Conservation (phyloP, 2,888 invertebrate genomes). For the Chelonus formosanus region DNA sequence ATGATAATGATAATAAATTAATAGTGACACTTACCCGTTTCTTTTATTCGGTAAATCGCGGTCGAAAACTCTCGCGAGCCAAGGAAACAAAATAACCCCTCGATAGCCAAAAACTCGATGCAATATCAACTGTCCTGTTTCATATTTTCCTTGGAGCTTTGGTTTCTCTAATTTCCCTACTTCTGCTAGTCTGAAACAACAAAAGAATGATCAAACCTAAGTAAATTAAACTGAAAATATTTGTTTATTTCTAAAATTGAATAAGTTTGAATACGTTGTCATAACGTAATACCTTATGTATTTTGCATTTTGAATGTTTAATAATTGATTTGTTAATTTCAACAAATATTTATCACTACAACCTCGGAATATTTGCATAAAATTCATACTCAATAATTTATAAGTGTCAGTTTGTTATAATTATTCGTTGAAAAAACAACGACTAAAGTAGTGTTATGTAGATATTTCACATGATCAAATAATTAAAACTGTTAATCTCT, state of each 20-base stretch:
- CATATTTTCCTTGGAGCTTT: constrained; percentile 89
- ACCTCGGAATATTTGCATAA: constrained; percentile 33
- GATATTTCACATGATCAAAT: no score
- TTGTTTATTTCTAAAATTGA: no score
- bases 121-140: constrained; percentile 94
- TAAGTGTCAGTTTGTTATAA: no score
- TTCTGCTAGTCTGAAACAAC: constrained; percentile 81
- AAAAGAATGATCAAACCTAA: no score
- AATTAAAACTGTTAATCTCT: no score
- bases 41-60: constrained; percentile 82
- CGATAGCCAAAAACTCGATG: constrained; percentile 97
- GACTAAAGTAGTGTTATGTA: no score
- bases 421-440: no score
- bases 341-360: constrained; percentile 47
- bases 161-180: constrained; percentile 91
- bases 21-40: constrained; percentile 62
- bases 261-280: background rate
- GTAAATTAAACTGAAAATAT: no score
- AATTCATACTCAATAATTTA: background rate
- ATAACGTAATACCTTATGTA: constrained; percentile 54
- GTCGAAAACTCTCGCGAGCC: constrained; percentile 95
- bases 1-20: no score
- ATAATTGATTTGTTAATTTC: constrained; percentile 49
- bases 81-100: constrained; percentile 96
- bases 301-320: constrained; percentile 50